A percentile compares a stretch with the other conserved stretches of the same genome.
phyloP scores from a whole-genome alignment of 2,888 invertebrate genomes.

The Melikaiella ostensackeni region DNA sequence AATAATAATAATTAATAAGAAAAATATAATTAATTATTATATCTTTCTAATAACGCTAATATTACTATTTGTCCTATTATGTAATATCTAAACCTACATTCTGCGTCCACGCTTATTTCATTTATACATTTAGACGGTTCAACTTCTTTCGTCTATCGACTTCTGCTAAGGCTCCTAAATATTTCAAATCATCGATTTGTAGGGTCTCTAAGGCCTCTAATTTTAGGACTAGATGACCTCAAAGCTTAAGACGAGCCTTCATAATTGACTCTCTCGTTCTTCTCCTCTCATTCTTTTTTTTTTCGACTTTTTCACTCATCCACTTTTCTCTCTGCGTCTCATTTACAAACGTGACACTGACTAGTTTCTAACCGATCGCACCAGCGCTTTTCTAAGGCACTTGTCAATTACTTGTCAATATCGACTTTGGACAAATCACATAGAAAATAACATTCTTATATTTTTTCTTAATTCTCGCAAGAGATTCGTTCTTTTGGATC shows the following conservation, averaged over 20 bases:
- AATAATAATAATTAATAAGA: conserved; percentile 45
- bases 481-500: not conserved
- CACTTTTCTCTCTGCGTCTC: conserved; percentile 49
- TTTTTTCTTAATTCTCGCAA: conserved; percentile 4
- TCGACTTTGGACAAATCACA: not conserved
- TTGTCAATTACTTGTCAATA: conserved; percentile 45
- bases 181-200: conserved; percentile 52
- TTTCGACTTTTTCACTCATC: conserved; percentile 51
- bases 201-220: conserved; percentile 68
- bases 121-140: conserved; percentile 45
- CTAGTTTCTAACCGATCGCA: conserved; percentile 73
- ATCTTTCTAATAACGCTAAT: conserved; percentile 41
- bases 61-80: conserved; percentile 54
- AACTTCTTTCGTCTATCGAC: conserved; percentile 47
- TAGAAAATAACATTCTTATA: conserved; percentile 11
- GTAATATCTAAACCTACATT: conserved; percentile 58
- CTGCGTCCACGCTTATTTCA: conserved; percentile 7
- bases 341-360: conserved; percentile 63
- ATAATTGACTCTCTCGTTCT: conserved; percentile 49
- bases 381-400: conserved; percentile 58
- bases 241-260: conserved; percentile 55
- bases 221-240: conserved; percentile 75
- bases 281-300: conserved; percentile 48
- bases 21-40: conserved; percentile 26
- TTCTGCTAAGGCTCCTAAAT: conserved; percentile 51